Evolutionary conservation across 1,140 invertebrate species (phyloP).

Genomic region (Drosophila repletoides): DNA sequence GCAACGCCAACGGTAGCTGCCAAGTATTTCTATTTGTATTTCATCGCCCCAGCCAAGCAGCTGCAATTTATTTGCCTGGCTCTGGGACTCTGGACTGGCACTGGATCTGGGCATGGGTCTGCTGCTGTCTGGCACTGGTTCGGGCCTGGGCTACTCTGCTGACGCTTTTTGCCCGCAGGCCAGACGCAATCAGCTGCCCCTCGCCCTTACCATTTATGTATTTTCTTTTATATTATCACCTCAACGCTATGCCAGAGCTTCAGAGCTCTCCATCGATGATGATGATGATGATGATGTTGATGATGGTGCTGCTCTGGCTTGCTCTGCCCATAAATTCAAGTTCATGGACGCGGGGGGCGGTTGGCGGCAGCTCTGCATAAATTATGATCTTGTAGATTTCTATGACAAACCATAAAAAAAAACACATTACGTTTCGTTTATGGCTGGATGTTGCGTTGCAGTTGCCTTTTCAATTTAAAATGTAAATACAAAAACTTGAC

Average conservation of each 20-base stretch:
- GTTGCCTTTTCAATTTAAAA: constrained; percentile 64
- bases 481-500: constrained; percentile 36
- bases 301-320: constrained; percentile 21
- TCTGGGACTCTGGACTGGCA: constrained; percentile 14
- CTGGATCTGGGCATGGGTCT: constrained; percentile 1
- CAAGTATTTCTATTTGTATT: constrained; percentile 81
- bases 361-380: constrained; percentile 49
- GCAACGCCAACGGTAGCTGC: constrained; percentile 67
- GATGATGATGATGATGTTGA: constrained; percentile 21
- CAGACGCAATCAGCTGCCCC: too few species aligned
- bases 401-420: constrained; percentile 68
- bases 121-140: background rate
- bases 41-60: constrained; percentile 70
- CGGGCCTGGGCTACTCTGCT: constrained; percentile 19
- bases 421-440: constrained; percentile 67
- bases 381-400: constrained; percentile 72
- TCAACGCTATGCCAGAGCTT: constrained; percentile 37
- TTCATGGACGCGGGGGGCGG: constrained; percentile 14
- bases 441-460: constrained; percentile 42
- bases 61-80: constrained; percentile 73
- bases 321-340: constrained; percentile 68
- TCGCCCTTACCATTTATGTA: too few species aligned
- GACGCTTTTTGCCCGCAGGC: constrained; percentile 49
- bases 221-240: constrained; percentile 76
- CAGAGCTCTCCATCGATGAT: constrained; percentile 45